A percentile compares a stretch with the other conserved stretches of the same genome.
phyloP scores from a whole-genome alignment of 1,140 invertebrate genomes.

The Cheumatopsyche charites region DNA sequence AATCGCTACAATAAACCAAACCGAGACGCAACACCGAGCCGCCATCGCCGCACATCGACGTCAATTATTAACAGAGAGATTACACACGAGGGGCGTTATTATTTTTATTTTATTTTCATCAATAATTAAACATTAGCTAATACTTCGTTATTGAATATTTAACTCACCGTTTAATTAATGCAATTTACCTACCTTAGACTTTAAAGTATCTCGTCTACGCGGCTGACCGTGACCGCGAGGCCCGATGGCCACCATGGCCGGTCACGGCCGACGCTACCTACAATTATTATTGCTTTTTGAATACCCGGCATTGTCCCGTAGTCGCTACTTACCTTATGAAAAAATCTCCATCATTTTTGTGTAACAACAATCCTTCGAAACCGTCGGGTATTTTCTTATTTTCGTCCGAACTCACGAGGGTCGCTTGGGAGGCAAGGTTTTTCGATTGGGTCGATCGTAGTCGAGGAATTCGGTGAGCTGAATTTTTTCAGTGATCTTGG shows the following conservation, averaged over 20 bases:
- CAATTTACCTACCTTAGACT: slow-evolving; percentile 21
- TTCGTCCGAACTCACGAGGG: not conserved
- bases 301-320: slow-evolving; percentile 45
- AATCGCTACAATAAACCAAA: too few relatives aligned
- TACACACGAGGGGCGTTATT: too few relatives aligned
- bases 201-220: slow-evolving; percentile 4
- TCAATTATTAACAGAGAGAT: too few relatives aligned
- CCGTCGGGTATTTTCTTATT: slow-evolving; percentile 21
- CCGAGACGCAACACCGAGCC: too few relatives aligned
- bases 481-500: too few relatives aligned
- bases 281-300: slow-evolving; percentile 48
- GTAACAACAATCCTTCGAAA: slow-evolving; percentile 24
- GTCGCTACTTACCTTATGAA: slow-evolving; percentile 41
- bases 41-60: too few relatives aligned
- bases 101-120: too few relatives aligned
- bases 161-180: not conserved
- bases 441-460: too few relatives aligned
- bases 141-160: too few relatives aligned
- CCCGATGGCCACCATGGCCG: not conserved
- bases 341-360: not conserved
- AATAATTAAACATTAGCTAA: too few relatives aligned
- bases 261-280: slow-evolving; percentile 33
- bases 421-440: not conserved
- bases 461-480: too few relatives aligned
- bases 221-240: slow-evolving; percentile 10